These are phyloP conservation scores for Asteroscopus sphinx DNA, from an alignment of 2,888 invertebrate genomes.

Conservation along the genomic window DNA sequence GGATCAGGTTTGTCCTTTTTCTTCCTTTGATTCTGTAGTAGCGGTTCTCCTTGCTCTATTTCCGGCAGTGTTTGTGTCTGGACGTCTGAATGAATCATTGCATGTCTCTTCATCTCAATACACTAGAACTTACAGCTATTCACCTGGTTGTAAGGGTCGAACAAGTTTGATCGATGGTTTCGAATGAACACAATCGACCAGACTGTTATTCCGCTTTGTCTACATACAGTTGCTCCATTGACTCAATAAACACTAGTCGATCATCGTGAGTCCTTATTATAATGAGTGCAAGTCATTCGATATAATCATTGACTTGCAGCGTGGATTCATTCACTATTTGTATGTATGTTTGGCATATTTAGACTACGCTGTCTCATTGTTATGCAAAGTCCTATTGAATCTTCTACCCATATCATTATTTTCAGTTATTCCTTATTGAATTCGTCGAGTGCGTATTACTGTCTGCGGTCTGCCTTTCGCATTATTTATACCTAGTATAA, in stretches of 20 bases:
- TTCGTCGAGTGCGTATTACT: slow-evolving; percentile 9
- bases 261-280: slow-evolving; percentile 23
- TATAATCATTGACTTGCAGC: too few relatives aligned
- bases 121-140: slow-evolving; percentile 24
- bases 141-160: slow-evolving; percentile 25
- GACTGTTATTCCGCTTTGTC: slow-evolving; percentile 34
- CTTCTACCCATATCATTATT: slow-evolving; percentile 4
- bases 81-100: slow-evolving; percentile 18
- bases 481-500: slow-evolving; percentile 30
- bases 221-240: slow-evolving; percentile 33
- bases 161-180: slow-evolving; percentile 46
- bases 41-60: slow-evolving; percentile 9
- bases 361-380: slow-evolving; percentile 32
- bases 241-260: slow-evolving; percentile 12
- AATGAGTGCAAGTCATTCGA: slow-evolving; percentile 30
- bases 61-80: slow-evolving; percentile 13
- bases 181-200: slow-evolving; percentile 23
- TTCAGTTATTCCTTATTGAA: slow-evolving; percentile 15
- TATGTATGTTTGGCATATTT: slow-evolving; percentile 28
- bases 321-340: background rate
- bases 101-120: slow-evolving; percentile 18
- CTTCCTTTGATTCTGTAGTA: background rate
- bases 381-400: background rate
- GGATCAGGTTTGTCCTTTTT: too few relatives aligned
- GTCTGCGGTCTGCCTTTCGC: slow-evolving; percentile 23